Evolutionary conservation across 1,140 invertebrate species (phyloP).

Genomic region (honey bee (Apis mellifera)): Amel_HAv3.1 CM009932.2:13586501-13587000

Average conservation of each 20-base stretch:
- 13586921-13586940: constrained; percentile 72
- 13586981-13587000: constrained; percentile 67
- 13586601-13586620: constrained; percentile 16
- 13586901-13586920: constrained; percentile 71
- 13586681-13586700: constrained; percentile 22
- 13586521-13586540: too few species aligned
- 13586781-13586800: constrained; percentile 53
- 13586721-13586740: constrained; percentile 16
- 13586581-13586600: too few species aligned
- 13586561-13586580: too few species aligned
- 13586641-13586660: constrained; percentile 21
- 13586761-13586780: constrained; percentile 25
- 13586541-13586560: too few species aligned
- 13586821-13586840: constrained; percentile 76
- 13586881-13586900: constrained; percentile 63
- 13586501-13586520: constrained; percentile 33
- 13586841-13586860: constrained; percentile 75
- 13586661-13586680: not conserved
- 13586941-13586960: constrained; percentile 64
- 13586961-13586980: constrained; percentile 71
- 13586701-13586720: not conserved
- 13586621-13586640: not conserved
- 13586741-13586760: not conserved
- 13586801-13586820: constrained; percentile 72
- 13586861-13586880: constrained; percentile 75